Evolutionary conservation across 2,113 vertebrate species (phyloP).

Genomic region (Neogale vison): DNA sequence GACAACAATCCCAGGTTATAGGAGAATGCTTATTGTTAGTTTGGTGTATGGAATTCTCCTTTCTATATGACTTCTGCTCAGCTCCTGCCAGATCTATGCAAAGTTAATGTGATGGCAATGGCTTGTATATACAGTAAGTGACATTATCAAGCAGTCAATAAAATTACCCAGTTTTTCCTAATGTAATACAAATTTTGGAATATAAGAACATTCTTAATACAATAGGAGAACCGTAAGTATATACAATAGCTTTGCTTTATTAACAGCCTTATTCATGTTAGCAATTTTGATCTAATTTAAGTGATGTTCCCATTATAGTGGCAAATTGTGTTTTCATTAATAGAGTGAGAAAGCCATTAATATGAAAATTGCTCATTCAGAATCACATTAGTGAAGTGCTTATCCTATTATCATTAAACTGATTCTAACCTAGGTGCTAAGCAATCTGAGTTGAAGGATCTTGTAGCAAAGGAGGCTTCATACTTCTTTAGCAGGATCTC

Average conservation of each 20-base stretch:
- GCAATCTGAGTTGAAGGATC: background rate
- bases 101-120: background rate
- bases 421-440: conserved; percentile 66
- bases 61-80: background rate
- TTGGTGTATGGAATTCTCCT: background rate
- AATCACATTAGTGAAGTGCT: conserved; percentile 71
- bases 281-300: conserved; percentile 77
- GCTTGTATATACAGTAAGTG: conserved; percentile 28
- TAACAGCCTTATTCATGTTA: conserved; percentile 65
- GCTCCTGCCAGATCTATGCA: background rate
- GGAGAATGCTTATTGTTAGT: background rate
- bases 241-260: conserved; percentile 67
- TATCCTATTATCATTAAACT: conserved; percentile 50
- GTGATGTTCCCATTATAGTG: conserved; percentile 59
- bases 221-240: conserved; percentile 45
- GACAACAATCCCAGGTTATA: background rate
- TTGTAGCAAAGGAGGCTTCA: background rate
- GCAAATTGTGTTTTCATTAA: conserved; percentile 77
- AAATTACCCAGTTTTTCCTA: conserved; percentile 45
- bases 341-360: conserved; percentile 76
- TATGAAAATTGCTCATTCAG: conserved; percentile 77
- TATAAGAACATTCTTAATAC: conserved; percentile 68
- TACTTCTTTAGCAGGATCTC: background rate
- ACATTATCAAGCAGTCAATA: conserved; percentile 18
- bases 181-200: conserved; percentile 34